Percentiles rank a stretch among this genome's conserved stretches.
These are phyloP conservation scores for Agelastica alni DNA, from an alignment of 2,888 invertebrate species.

Conservation along the genomic window DNA sequence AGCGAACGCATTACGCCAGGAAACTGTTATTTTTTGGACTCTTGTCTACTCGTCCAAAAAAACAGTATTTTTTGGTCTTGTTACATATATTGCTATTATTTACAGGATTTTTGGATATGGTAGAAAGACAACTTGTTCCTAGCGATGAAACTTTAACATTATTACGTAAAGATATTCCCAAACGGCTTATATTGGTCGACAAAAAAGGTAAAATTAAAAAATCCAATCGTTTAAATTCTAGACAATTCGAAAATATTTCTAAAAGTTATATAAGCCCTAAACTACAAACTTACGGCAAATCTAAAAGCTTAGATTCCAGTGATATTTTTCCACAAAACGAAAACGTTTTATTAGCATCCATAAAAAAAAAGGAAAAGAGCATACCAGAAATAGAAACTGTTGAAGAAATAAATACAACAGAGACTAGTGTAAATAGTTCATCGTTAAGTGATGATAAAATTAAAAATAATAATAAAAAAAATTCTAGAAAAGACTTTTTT, in stretches of 20 bases:
- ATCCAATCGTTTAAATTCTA: conserved; percentile 40
- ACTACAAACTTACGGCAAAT: conserved; percentile 72
- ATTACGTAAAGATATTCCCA: conserved; percentile 75
- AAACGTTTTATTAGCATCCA: conserved; percentile 37
- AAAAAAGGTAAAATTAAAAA: conserved; percentile 50
- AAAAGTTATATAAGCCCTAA: conserved; percentile 35
- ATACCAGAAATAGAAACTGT: conserved; percentile 47
- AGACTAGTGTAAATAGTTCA: conserved; percentile 14
- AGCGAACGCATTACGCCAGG: too few species aligned
- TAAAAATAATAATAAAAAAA: conserved; percentile 45
- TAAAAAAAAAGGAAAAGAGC: conserved; percentile 45
- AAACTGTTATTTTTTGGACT: too few species aligned
- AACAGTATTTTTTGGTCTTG: too few species aligned
- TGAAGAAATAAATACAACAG: conserved; percentile 18
- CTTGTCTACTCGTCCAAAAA: too few species aligned
- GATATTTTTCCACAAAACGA: conserved; percentile 68
- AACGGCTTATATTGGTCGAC: conserved; percentile 76
- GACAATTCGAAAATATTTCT: conserved; percentile 35
- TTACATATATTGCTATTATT: too few species aligned
- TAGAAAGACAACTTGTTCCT: conserved; percentile 75
- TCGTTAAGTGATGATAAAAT: conserved; percentile 27
- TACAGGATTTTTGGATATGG: conserved; percentile 66
- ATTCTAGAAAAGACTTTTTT: conserved; percentile 53
- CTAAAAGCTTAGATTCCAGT: conserved; percentile 83
- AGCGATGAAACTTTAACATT: conserved; percentile 74